A percentile compares a stretch with the other conserved stretches of the same genome.
phyloP scores from a whole-genome alignment of 2,113 vertebrate genomes.

The Psittacus erithacus region DNA sequence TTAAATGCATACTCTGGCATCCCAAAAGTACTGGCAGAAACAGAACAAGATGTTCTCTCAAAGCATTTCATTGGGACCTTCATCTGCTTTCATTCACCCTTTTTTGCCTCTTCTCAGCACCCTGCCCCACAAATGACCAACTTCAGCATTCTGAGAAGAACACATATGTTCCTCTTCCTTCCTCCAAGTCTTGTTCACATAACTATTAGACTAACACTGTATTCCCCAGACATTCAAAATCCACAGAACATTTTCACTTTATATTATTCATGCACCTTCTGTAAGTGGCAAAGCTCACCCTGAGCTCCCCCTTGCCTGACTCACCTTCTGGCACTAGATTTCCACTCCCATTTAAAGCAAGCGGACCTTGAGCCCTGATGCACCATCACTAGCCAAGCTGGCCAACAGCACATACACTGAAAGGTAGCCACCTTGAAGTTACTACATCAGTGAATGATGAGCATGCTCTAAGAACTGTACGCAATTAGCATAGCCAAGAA shows the following conservation, averaged over 20 bases:
- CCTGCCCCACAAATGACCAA: neutral
- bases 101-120: neutral
- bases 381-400: neutral
- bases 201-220: neutral
- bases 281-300: neutral
- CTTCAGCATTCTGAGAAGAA: neutral
- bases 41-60: neutral
- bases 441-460: neutral
- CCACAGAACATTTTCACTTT: neutral
- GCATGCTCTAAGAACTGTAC: fast-evolving
- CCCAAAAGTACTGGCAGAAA: neutral
- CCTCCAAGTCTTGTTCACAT: neutral
- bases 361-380: neutral
- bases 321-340: neutral
- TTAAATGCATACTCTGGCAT: fast-evolving
- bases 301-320: neutral
- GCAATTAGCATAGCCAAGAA: neutral
- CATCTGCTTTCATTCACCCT: neutral
- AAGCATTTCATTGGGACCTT: neutral
- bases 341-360: neutral
- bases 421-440: neutral
- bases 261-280: neutral
- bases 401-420: fast-evolving
- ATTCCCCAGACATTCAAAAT: neutral
- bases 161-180: fast-evolving